Evolutionary conservation across 2,797 vertebrate genomes (phyloP), one percentile per base, ranked within the genome.

Genomic region (Falco cherrug): DNA sequence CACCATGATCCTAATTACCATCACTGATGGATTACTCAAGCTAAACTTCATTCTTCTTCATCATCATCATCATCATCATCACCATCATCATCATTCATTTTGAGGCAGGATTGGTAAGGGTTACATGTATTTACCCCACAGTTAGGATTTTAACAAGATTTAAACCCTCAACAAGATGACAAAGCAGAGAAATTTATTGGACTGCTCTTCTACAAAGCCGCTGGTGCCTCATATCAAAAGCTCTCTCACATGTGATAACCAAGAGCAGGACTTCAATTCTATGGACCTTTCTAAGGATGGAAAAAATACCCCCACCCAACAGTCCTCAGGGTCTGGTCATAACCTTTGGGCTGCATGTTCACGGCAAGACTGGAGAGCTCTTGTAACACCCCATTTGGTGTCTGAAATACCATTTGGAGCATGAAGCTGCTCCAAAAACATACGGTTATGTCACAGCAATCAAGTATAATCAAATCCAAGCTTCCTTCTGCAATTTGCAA

Each of bases 241-340:
- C 33, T 68, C 13, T 87, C 59, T 39, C 1, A 3, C n/a, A 6
- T 24, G 25, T 19, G 79, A 60, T 77, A 74, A 79, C 26, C 47
- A 39, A 75, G 29, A 81, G 21, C 11, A 65, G 18, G 35, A 37
- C 50, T 87, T 70, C 65, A 65, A 37, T 60, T 65, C 48, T 43
- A 29, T 5, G 8, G 47, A 39, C 11, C 31, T 60, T 76, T 89
- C n/a, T 28, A 78, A 35, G 3, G 4, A 21, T 25, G 43, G 28
- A 6, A 31, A 25, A 61, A 28, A 47, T 39, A 29, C 2, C 0
- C 1, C 2, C 0, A 1, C 3, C 12, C 25, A 45, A 4, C 6
- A 22, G 21, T 57, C 18, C 50, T 75, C 26, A 47, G 29, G 31
- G 22, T 56, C 53, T 33, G 56, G n/a, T 45, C 25, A 47, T 69